Base-by-base conservation (phyloP, 1,140 invertebrate species). In the Sitodiplosis mosellana region DNA sequence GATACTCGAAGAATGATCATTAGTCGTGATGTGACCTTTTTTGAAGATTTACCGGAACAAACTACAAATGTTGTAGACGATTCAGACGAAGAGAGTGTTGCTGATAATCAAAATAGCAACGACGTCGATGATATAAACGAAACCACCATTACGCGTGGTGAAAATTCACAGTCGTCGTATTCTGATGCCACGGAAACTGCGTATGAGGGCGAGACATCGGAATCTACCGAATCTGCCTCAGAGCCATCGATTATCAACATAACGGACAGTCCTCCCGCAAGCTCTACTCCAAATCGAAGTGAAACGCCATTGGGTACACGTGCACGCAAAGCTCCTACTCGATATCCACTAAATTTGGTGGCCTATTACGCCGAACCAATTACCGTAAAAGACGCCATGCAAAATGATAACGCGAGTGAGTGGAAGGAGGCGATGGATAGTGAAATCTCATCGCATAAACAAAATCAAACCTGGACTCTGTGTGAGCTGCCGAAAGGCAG, bases 401-500 rank as follows among this genome's bases (percentile, higher is more conserved):
- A 15, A 6, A 10, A 17, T 11, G 6, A 41, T 15, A 17, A 41
- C 17, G 38, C 11, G 11, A 6, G 17, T 11, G 6, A 14, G 38
- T 41, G 38, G 38, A 11, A 15, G 17, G n/a, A 41, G 7, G 38
- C 38, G 6, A 41, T 41, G 38, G 11, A 41, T 6, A 17, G 17
- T 17, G 38, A 41, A 41, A 14, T 14, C 5, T 7, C 11, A 7
- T 17, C 10, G 6, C 17, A 14, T 7, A 7, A n/a, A 19, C 11
- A 11, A 41, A 41, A 41, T 41, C 11, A 52, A 5, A 54, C 51
- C 33, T 63, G 60, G 56, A 47, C 50, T 19, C n/a, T 63, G 21
- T 46, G 54, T n/a, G 48, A 57, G 15, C 38, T 55, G 50, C 60
- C 55, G n/a, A 33, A 51, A 46, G 49, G 52, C 38, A 45, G 55